Percentiles rank a stretch among this genome's conserved stretches.
These are phyloP conservation scores for Synchiropus splendidus DNA, from an alignment of 2,113 vertebrate species.

Conservation along the genomic window DNA sequence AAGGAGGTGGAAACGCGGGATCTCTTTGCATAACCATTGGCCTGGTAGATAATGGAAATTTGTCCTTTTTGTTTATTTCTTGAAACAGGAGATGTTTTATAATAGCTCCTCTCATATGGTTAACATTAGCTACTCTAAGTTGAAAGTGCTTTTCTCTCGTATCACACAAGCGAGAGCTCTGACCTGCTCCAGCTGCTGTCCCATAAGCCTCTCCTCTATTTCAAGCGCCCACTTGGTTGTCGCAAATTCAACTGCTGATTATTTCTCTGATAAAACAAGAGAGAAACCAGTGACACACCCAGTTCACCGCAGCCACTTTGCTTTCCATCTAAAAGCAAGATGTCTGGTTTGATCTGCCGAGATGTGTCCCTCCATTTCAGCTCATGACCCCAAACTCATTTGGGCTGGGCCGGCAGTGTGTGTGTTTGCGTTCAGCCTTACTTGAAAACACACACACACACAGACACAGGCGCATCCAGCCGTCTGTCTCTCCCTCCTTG, in stretches of 20 bases:
- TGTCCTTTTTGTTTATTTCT: too few relatives aligned
- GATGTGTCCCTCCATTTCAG: constrained; percentile 5
- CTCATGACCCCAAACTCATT: neutral
- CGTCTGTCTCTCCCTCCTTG: constrained; percentile 24
- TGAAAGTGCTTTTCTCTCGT: too few relatives aligned
- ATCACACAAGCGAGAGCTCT: too few relatives aligned
- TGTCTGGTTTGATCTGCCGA: neutral
- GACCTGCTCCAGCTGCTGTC: too few relatives aligned
- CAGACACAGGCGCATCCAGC: constrained; percentile 7
- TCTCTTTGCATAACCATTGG: too few relatives aligned
- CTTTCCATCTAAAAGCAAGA: constrained; percentile 14
- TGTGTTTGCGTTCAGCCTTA: constrained; percentile 4
- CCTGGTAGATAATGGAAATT: too few relatives aligned
- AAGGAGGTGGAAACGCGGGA: too few relatives aligned
- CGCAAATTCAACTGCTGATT: constrained; percentile 13
- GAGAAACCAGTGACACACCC: constrained; percentile 34
- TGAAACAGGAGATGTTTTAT: too few relatives aligned
- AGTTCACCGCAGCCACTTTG: constrained; percentile 4
- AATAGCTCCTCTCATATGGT: too few relatives aligned
- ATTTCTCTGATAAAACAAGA: constrained; percentile 9
- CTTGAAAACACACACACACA: neutral
- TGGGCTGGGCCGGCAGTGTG: constrained; percentile 15
- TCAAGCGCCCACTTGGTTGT: constrained; percentile 2
- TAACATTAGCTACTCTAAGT: too few relatives aligned
- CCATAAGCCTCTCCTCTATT: too few relatives aligned